phyloP scores from a whole-genome alignment of 2,888 invertebrate genomes.

The Nemotelus nigrinus region DNA sequence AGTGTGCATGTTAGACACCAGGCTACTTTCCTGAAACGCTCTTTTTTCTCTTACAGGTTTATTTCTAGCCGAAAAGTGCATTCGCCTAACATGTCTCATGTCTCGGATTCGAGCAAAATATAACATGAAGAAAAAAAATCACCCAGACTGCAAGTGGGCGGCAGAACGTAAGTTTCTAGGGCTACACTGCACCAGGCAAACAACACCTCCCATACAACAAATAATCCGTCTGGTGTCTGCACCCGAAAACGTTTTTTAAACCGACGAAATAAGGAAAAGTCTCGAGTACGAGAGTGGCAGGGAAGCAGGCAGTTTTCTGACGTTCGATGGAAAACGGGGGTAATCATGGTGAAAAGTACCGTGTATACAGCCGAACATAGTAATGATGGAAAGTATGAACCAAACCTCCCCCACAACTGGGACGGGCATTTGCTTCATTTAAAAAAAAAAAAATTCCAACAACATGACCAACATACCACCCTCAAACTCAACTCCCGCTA shows the following conservation, averaged over 20 bases:
- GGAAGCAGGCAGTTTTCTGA: neutral
- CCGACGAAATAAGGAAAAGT: constrained; percentile 38
- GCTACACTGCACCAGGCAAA: constrained; percentile 22
- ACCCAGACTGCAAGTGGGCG: constrained; percentile 12
- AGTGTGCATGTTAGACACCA: too few species aligned
- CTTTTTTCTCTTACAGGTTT: constrained; percentile 10
- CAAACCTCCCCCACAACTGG: neutral
- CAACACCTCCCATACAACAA: constrained; percentile 22
- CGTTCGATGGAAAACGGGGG: neutral
- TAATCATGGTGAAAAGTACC: neutral
- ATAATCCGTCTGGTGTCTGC: constrained; percentile 45
- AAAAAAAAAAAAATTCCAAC: neutral
- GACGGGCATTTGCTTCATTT: neutral
- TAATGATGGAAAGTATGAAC: neutral
- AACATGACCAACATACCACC: neutral
- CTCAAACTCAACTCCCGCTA: neutral
- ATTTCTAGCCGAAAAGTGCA: constrained; percentile 33
- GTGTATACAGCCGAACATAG: neutral
- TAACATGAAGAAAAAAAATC: neutral
- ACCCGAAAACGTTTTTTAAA: constrained; percentile 36
- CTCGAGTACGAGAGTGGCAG: constrained; percentile 28
- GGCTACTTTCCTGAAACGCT: neutral
- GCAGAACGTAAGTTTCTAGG: constrained; percentile 18
- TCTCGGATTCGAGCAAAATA: constrained; percentile 29
- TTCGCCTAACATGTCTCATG: constrained; percentile 38